Evolutionary conservation across 2,797 vertebrate genomes (phyloP).

Genomic region (Pristis pectinata): DNA sequence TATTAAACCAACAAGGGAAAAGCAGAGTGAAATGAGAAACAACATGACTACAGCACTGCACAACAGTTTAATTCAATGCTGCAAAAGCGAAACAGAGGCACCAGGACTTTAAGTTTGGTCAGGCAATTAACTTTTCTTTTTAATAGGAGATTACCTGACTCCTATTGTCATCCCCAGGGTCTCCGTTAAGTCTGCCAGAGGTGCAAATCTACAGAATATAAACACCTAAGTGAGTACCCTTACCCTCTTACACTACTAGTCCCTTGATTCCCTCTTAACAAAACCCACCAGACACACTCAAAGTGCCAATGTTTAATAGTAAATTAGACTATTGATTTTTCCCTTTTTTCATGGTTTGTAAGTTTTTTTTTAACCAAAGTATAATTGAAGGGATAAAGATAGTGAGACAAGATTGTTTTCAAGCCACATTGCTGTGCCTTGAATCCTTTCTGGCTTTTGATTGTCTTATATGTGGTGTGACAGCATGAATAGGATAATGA

Average conservation of each 20-base stretch:
- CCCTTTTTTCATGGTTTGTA: background rate
- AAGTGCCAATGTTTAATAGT: background rate
- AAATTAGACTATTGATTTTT: background rate
- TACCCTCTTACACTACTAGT: background rate
- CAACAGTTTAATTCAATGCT: background rate
- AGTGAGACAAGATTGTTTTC: background rate
- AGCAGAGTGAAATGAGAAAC: conserved; percentile 11
- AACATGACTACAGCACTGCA: background rate
- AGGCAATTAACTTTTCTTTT: conserved; percentile 8
- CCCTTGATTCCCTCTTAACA: background rate
- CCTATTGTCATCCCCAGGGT: conserved; percentile 20
- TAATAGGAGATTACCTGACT: background rate
- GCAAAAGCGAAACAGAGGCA: background rate
- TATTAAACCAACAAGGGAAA: conserved; percentile 31
- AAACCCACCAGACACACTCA: background rate
- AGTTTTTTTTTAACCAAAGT: background rate
- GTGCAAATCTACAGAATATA: conserved; percentile 22
- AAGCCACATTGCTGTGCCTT: background rate
- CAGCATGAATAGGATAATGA: background rate
- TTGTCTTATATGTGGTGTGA: too few species aligned
- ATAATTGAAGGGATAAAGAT: background rate
- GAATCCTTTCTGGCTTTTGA: background rate
- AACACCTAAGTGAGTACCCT: conserved; percentile 10
- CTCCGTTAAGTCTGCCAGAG: background rate
- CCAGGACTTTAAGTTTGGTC: background rate